phyloP scores from a whole-genome alignment of 1,140 invertebrate species.

The Cotesia glomerata region DNA sequence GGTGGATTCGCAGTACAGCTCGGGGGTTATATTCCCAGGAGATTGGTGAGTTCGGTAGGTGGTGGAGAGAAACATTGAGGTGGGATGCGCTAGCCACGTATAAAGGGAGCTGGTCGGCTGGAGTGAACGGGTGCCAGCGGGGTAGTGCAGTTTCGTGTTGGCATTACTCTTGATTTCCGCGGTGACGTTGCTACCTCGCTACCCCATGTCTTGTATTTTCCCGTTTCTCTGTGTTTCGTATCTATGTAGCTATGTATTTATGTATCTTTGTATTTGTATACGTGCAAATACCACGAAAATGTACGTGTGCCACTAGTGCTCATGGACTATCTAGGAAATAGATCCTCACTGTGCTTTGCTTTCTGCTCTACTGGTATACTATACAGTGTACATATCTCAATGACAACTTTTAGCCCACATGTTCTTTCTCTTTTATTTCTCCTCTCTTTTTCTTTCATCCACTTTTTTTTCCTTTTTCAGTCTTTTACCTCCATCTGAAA shows the following conservation, averaged over 20 bases:
- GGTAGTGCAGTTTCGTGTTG: conserved; percentile 65
- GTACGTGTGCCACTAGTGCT: conserved; percentile 9
- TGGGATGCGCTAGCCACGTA: conserved; percentile 33
- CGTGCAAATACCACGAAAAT: conserved; percentile 8
- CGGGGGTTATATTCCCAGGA: conserved; percentile 39
- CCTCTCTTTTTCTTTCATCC: background rate
- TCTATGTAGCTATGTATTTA: background rate
- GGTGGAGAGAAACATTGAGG: conserved; percentile 41
- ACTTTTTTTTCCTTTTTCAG: conserved; percentile 6
- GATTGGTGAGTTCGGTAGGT: conserved; percentile 52
- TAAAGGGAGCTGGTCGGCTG: conserved; percentile 33
- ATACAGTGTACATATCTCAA: background rate
- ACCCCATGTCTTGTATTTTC: conserved; percentile 39
- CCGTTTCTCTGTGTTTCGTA: conserved; percentile 30
- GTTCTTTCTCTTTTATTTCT: background rate
- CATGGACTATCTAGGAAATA: conserved; percentile 30
- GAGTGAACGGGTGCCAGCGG: conserved; percentile 52
- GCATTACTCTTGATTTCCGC: conserved; percentile 65
- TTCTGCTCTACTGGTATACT: background rate
- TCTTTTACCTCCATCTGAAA: conserved; percentile 19
- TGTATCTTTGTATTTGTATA: background rate
- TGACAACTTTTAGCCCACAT: conserved; percentile 2
- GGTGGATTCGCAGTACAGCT: conserved; percentile 7
- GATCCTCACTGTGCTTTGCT: conserved; percentile 21
- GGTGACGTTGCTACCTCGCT: conserved; percentile 58